Evolutionary conservation across 2,113 vertebrate genomes (phyloP).

Genomic region (Sphaerodactylus townsendi): DNA sequence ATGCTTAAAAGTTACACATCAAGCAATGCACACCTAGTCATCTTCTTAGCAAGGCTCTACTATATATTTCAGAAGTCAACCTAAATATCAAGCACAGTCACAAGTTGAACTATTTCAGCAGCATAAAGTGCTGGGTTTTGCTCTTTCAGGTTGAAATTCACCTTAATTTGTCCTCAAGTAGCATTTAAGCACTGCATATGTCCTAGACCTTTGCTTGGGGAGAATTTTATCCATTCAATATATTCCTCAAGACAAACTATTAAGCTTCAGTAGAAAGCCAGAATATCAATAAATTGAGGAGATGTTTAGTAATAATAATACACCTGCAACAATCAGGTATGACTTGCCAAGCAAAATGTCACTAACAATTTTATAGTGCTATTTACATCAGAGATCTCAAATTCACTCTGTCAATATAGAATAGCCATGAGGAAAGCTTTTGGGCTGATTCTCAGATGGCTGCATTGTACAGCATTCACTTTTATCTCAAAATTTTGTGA

Average conservation of each 20-base stretch:
- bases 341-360: constrained; percentile 7
- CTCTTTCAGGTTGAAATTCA: background rate
- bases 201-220: background rate
- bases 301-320: constrained; percentile 24
- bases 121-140: background rate
- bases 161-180: background rate
- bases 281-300: constrained; percentile 7
- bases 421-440: background rate
- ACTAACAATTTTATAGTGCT: constrained; percentile 5
- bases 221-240: background rate
- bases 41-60: background rate
- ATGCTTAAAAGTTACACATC: background rate
- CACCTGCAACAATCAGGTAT: background rate
- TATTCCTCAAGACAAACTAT: background rate
- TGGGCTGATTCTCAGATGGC: background rate
- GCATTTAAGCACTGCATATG: background rate
- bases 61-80: background rate
- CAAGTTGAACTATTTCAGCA: constrained; percentile 27
- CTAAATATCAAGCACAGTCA: background rate
- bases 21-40: background rate
- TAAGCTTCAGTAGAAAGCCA: background rate
- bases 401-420: background rate
- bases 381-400: background rate
- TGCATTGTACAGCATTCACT: background rate
- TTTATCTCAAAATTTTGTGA: background rate